Evolutionary conservation across 92 coral and sea anemone genomes (phyloP), one percentile per base, ranked within the genome.

Genomic region (Zoanthus gigantus): DNA sequence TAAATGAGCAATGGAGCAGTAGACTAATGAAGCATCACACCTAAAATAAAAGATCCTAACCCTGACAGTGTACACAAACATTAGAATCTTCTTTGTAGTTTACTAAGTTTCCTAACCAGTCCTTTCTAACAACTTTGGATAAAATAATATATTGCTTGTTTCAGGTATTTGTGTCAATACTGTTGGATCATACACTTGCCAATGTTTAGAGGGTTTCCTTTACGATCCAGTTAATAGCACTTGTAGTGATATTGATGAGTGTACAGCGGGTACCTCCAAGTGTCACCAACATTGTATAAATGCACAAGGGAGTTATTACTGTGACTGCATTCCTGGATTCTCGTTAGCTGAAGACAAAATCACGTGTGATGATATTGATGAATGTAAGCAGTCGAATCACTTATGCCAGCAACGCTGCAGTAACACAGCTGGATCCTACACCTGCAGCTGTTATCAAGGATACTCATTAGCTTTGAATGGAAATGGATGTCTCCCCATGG

Each of bases 361-460:
- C 67, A 91, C 84, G 5, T 90, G 93, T 78, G 7, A 52, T 29
- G 97, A 94, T 46, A 56, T 94, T 17, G 80, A 94, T 56, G 95
- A 94, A 46, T 94, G 97, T 63, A 72, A 79, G 88, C 93, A 88
- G 63, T 90, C 92, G 74, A 84, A 86, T 80, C 84, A 80, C 87
- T 34, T 83, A 17, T 93, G 96, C 14, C 87, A 83, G 15, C 95
- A 92, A 60, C 90, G 73, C 8, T 93, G 96, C 45, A 85, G 74
- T 72, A 93, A 93, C 83, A 89, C 96, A 46, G 60, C 52, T 46
- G 96, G 96, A 14, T 92, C 94, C 44, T 93, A 76, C 82, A 87
- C 80, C 48, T 93, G 96, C 30, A 78, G 91, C 89, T 93, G 96
- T 74, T 34, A 61, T 5, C 52, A 56, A 18, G 96, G 96, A 6